phyloP scores from a whole-genome alignment of 1,140 invertebrate genomes.

The Camponotus floridanus region DNA sequence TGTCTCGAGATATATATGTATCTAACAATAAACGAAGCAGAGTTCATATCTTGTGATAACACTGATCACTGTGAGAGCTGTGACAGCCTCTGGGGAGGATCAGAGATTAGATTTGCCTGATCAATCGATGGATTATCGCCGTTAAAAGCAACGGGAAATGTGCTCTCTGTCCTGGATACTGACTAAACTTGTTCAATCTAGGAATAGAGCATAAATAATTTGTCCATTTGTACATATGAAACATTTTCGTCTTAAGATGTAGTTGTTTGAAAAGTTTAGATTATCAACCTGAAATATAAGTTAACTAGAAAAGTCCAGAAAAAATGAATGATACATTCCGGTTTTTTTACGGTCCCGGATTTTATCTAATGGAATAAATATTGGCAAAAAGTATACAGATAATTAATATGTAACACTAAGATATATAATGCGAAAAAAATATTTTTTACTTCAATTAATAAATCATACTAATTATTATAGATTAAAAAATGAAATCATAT shows the following conservation, averaged over 20 bases:
- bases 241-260: neutral
- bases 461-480: no score
- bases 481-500: no score
- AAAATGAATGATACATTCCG: no score
- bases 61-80: neutral
- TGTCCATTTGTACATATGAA: neutral
- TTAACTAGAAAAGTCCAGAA: no score
- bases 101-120: conserved; percentile 8
- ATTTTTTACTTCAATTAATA: no score
- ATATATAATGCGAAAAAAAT: no score
- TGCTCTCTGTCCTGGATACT: conserved; percentile 16
- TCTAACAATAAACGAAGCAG: neutral
- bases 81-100: neutral
- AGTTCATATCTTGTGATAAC: neutral
- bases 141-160: neutral
- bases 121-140: neutral
- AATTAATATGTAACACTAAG: no score
- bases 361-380: no score
- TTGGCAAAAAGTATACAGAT: no score
- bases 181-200: neutral
- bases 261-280: no score
- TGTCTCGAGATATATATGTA: neutral
- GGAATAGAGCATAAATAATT: neutral
- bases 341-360: no score
- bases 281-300: neutral